phyloP scores from a whole-genome alignment of 2,888 invertebrate species.

The Cistogaster globosa region DNA sequence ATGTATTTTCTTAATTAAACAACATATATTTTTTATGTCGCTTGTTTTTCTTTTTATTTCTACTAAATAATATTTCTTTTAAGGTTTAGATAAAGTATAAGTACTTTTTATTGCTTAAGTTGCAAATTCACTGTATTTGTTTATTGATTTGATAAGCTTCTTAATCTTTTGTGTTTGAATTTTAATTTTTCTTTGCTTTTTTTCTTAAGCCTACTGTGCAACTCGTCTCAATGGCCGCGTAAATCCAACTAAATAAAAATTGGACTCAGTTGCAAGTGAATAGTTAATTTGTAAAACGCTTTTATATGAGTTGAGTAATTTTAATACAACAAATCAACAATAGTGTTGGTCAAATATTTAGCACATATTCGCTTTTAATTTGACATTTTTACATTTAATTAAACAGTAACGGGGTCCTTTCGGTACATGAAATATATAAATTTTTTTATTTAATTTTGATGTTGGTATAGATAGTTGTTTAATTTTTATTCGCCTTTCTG shows the following conservation, averaged over 20 bases:
- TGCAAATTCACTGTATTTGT: conserved; percentile 3
- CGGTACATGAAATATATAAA: no score
- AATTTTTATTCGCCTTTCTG: no score
- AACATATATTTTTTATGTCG: conserved; percentile 18
- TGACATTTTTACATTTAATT: no score
- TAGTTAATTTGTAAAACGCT: conserved; percentile 20
- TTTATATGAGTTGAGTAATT: conserved; percentile 37
- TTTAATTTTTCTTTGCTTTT: conserved; percentile 10
- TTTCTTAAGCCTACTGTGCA: conserved; percentile 8
- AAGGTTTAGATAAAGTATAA: conserved; percentile 46
- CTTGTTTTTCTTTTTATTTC: conserved; percentile 2
- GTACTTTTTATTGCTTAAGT: conserved; percentile 38
- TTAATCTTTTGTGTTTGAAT: conserved; percentile 19
- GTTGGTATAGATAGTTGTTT: no score
- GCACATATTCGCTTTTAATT: background rate
- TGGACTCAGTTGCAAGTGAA: conserved; percentile 9
- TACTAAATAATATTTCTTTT: conserved; percentile 23
- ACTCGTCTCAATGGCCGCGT: conserved; percentile 43
- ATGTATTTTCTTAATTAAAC: no score
- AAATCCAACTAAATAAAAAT: conserved; percentile 61
- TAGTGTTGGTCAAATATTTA: conserved; percentile 23
- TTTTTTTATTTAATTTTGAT: no score
- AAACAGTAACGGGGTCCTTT: no score
- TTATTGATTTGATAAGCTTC: conserved; percentile 41
- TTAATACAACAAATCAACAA: background rate